phyloP scores from a whole-genome alignment of 2,888 invertebrate genomes.

The Arge pagana region DNA sequence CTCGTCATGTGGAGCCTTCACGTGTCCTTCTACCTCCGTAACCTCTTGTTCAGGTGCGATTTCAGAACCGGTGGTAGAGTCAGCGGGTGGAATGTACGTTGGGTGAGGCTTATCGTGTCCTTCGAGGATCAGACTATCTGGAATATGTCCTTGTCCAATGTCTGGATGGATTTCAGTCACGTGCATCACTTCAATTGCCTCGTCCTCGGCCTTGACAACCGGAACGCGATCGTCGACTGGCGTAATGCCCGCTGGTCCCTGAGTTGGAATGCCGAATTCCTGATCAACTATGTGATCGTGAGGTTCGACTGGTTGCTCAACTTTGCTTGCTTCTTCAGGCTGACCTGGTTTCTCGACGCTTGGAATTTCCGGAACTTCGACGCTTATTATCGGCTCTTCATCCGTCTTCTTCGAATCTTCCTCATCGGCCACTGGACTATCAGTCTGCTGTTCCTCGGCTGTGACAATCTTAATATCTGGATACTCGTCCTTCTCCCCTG shows the following conservation, averaged over 20 bases:
- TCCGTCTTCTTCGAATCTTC: constrained; percentile 22
- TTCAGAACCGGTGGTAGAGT: constrained; percentile 21
- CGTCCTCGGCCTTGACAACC: constrained; percentile 48
- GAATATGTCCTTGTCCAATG: constrained; percentile 33
- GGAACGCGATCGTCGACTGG: constrained; percentile 41
- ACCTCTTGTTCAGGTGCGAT: constrained; percentile 22
- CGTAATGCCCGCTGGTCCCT: constrained; percentile 45
- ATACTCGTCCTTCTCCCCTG: constrained; percentile 30
- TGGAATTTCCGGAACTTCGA: constrained; percentile 17
- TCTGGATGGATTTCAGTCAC: constrained; percentile 39
- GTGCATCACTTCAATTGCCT: constrained; percentile 36
- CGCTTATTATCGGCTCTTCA: constrained; percentile 1
- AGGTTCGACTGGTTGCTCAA: constrained; percentile 20
- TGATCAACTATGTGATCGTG: constrained; percentile 22
- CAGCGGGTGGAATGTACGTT: constrained; percentile 37
- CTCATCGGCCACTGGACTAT: constrained; percentile 26
- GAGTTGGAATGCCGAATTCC: constrained; percentile 31
- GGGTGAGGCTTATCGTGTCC: constrained; percentile 34
- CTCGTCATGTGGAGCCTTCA: constrained; percentile 10
- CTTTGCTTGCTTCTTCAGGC: constrained; percentile 22
- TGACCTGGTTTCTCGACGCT: constrained; percentile 23
- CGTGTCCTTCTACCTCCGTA: constrained; percentile 7
- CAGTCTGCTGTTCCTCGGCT: constrained; percentile 25
- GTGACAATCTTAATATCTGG: constrained; percentile 10
- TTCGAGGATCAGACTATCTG: constrained; percentile 41